Conservation (phyloP, 2,113 vertebrate species). For the Riparia riparia region DNA sequence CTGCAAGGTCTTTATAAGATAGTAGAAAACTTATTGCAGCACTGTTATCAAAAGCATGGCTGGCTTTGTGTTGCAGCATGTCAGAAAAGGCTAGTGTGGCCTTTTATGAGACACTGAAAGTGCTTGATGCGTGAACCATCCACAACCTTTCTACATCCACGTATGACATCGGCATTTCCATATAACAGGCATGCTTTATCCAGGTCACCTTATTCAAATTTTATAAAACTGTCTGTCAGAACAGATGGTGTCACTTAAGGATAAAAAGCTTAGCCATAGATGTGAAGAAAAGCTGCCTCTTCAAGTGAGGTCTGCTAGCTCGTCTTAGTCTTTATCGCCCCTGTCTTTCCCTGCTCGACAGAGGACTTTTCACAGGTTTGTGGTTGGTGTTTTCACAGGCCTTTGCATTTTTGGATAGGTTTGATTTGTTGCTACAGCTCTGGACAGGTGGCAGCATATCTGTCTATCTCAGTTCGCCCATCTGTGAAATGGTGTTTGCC, state of each 20-base stretch:
- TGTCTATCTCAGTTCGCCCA: background rate
- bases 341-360: background rate
- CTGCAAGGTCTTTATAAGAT: background rate
- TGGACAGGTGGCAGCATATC: background rate
- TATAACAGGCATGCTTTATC: background rate
- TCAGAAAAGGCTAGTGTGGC: background rate
- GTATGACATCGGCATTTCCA: background rate
- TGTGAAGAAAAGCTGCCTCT: constrained; percentile 66
- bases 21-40: background rate
- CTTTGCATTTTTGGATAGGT: background rate
- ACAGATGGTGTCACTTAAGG: constrained; percentile 71
- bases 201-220: constrained; percentile 59
- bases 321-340: background rate
- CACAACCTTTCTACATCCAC: background rate
- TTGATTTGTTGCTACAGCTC: background rate
- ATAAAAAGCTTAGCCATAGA: constrained; percentile 68
- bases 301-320: constrained; percentile 18
- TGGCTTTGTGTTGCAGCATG: fast-evolving
- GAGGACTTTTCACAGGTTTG: background rate
- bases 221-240: constrained; percentile 60
- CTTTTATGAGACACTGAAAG: background rate
- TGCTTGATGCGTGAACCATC: fast-evolving
- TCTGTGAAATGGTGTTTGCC: background rate
- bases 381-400: background rate
- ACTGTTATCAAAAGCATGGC: background rate